Evolutionary conservation across 2,797 vertebrate species (phyloP).

Genomic region (Sebastes flavidus): DNA sequence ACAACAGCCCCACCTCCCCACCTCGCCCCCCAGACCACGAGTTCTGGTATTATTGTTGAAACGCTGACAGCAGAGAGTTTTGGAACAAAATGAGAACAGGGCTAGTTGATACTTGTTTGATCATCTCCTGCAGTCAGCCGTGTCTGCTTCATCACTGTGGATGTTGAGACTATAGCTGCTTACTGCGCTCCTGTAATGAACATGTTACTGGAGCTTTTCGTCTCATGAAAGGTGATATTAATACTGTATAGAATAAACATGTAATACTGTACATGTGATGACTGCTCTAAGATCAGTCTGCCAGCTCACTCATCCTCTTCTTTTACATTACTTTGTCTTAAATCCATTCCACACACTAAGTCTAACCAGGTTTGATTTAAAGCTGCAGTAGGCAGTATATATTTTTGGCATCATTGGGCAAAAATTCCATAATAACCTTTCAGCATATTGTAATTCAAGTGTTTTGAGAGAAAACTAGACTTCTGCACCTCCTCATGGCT

Average conservation of each 20-base stretch:
- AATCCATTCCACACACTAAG: background rate
- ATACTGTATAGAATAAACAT: background rate
- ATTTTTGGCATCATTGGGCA: no score
- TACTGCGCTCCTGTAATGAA: background rate
- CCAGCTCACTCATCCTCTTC: background rate
- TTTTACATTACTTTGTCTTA: background rate
- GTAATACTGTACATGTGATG: background rate
- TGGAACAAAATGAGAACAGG: constrained; percentile 7
- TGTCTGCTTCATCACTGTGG: background rate
- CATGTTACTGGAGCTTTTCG: background rate
- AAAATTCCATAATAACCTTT: no score
- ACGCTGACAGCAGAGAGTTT: background rate
- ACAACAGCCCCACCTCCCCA: no score
- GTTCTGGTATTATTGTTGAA: constrained; percentile 9
- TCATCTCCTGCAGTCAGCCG: background rate
- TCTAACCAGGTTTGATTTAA: background rate
- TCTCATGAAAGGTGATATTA: background rate
- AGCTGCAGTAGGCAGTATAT: accelerated
- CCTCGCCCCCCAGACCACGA: background rate
- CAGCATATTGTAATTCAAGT: no score
- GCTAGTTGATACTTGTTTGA: constrained; percentile 31
- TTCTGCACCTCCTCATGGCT: no score
- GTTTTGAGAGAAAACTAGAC: no score
- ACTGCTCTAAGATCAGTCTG: no score
- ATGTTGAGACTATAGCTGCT: background rate